Conservation (phyloP, 2,113 vertebrate species). For the Acrocephalus arundinaceus region DNA sequence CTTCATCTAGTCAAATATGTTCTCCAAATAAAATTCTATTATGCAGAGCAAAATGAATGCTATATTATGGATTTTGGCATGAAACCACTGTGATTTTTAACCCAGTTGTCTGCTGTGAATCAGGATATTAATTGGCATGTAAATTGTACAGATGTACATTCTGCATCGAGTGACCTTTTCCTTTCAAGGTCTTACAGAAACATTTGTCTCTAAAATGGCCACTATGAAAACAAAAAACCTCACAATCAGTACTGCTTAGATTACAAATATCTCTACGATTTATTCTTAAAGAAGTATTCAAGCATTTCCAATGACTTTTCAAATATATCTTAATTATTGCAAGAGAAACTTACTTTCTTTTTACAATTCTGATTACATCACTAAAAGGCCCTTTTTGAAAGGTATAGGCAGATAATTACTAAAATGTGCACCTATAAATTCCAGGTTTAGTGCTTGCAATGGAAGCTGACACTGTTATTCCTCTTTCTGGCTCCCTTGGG, state of each 20-base stretch:
- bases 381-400: not conserved
- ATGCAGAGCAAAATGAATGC: not conserved
- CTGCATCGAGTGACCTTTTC: not conserved
- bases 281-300: not conserved
- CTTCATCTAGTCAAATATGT: slow-evolving; percentile 15
- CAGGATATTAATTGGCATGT: slow-evolving; percentile 7
- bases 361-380: not conserved
- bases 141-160: slow-evolving; percentile 3
- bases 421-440: not conserved
- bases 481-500: not conserved
- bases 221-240: not conserved
- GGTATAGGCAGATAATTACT: not conserved
- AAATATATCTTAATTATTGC: not conserved
- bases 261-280: not conserved
- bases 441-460: not conserved
- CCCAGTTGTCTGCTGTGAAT: not conserved
- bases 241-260: not conserved
- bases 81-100: slow-evolving; percentile 25
- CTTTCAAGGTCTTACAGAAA: not conserved
- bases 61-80: slow-evolving; percentile 17
- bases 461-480: not conserved
- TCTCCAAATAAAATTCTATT: slow-evolving; percentile 36
- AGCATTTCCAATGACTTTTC: not conserved
- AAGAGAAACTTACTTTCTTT: not conserved
- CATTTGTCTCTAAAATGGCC: not conserved